phyloP scores from a whole-genome alignment of 2,797 vertebrate species.

The Oreortyx pictus region DNA sequence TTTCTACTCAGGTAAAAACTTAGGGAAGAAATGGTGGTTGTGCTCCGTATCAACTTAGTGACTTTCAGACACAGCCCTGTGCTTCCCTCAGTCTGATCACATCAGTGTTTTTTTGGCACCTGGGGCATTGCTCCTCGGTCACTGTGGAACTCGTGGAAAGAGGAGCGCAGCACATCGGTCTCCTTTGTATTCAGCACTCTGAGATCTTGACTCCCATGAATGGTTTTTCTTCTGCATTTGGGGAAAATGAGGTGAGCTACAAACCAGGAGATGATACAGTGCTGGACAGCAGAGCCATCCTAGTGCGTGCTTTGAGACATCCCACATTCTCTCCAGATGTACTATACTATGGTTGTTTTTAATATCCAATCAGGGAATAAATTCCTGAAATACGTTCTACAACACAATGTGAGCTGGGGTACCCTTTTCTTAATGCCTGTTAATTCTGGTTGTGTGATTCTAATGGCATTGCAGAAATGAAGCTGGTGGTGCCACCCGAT shows the following conservation, averaged over 20 bases:
- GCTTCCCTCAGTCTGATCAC: background rate
- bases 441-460: background rate
- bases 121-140: too few species aligned
- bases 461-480: background rate
- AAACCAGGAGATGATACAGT: background rate
- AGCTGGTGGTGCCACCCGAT: rapidly evolving
- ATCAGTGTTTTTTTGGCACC: background rate
- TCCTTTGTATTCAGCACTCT: background rate
- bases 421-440: background rate
- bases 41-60: rapidly evolving
- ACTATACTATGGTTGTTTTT: background rate
- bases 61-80: rapidly evolving
- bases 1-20: background rate
- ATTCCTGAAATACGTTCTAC: background rate
- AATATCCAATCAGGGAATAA: background rate
- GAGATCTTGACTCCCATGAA: background rate
- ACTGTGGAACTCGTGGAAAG: too few species aligned
- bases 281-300: background rate
- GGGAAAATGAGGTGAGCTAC: background rate
- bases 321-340: background rate
- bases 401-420: background rate
- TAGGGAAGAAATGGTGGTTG: background rate
- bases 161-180: background rate
- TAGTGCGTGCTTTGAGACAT: background rate
- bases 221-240: background rate